Conservation (phyloP, 2,113 vertebrate genomes). For the Forbesichthys papilliferus region DNA sequence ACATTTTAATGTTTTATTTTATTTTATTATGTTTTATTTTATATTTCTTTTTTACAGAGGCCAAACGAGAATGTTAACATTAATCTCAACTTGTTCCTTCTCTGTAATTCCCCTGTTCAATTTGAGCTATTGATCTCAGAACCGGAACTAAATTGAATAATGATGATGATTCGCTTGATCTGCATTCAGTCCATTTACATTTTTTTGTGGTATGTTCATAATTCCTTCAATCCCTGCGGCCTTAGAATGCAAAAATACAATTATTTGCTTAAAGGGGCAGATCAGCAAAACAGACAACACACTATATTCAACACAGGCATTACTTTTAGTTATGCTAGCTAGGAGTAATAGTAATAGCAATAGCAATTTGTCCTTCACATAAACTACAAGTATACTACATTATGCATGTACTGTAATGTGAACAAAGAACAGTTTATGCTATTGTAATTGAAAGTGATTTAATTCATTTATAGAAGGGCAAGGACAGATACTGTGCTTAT, state of each 20-base stretch:
- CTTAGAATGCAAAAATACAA: slow-evolving; percentile 25
- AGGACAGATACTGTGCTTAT: too few species aligned
- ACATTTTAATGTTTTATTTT: background rate
- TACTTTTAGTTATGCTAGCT: slow-evolving; percentile 3
- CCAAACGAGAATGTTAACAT: slow-evolving; percentile 20
- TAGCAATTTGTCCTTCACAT: slow-evolving; percentile 12
- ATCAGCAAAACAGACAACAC: too few species aligned
- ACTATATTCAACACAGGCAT: too few species aligned
- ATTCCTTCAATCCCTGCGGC: slow-evolving; percentile 24
- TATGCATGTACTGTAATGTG: background rate
- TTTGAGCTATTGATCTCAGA: slow-evolving; percentile 19
- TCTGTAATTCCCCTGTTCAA: background rate
- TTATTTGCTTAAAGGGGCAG: slow-evolving; percentile 13
- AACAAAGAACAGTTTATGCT: background rate
- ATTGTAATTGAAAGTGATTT: background rate
- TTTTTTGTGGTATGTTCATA: slow-evolving; percentile 19
- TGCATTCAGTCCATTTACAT: slow-evolving; percentile 33
- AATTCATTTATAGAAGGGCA: slow-evolving; percentile 8
- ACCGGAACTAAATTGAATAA: background rate
- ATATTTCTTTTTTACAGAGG: slow-evolving; percentile 11
- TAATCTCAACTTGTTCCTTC: slow-evolving; percentile 18
- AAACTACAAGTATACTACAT: slow-evolving; percentile 23
- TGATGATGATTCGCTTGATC: slow-evolving; percentile 19
- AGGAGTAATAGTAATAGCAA: slow-evolving; percentile 15
- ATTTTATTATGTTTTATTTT: background rate